phyloP scores from a whole-genome alignment of 2,888 invertebrate genomes.

The Sipha maydis region DNA sequence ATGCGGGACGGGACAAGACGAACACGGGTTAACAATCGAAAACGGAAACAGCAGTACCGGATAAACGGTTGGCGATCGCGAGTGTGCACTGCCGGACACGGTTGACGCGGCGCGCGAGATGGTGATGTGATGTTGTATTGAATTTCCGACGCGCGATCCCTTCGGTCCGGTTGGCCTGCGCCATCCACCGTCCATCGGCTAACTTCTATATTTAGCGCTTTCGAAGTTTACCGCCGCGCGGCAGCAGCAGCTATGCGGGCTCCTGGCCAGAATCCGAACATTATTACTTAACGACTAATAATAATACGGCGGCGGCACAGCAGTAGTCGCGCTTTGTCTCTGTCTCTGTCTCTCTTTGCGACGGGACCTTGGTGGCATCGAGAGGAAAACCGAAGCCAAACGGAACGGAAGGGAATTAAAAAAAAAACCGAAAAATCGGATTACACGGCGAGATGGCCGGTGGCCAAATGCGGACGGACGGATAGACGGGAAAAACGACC shows the following conservation, averaged over 20 bases:
- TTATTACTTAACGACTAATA: constrained; percentile 56
- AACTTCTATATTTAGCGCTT: constrained; percentile 24
- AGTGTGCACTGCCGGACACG: background rate
- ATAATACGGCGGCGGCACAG: background rate
- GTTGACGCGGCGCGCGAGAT: background rate
- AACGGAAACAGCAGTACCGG: background rate
- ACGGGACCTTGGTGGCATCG: background rate
- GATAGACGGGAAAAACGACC: background rate
- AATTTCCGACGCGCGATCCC: constrained; percentile 18
- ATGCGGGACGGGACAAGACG: background rate
- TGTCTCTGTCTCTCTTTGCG: no score
- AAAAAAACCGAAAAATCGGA: background rate
- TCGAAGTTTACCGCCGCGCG: background rate
- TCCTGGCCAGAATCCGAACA: constrained; percentile 11
- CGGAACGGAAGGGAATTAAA: background rate
- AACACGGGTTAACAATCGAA: no score
- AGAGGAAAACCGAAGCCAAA: background rate
- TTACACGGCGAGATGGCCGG: background rate
- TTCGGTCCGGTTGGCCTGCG: background rate
- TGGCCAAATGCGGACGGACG: background rate
- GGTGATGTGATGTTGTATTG: constrained; percentile 15
- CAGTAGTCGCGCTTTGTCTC: background rate
- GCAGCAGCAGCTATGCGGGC: constrained; percentile 11
- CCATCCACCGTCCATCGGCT: background rate
- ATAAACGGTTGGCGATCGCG: background rate